Percentiles rank a stretch among this genome's conserved stretches.
Evolutionary conservation across 1,140 invertebrate genomes (phyloP).

Genomic region (Rhizoglyphus robini): DNA sequence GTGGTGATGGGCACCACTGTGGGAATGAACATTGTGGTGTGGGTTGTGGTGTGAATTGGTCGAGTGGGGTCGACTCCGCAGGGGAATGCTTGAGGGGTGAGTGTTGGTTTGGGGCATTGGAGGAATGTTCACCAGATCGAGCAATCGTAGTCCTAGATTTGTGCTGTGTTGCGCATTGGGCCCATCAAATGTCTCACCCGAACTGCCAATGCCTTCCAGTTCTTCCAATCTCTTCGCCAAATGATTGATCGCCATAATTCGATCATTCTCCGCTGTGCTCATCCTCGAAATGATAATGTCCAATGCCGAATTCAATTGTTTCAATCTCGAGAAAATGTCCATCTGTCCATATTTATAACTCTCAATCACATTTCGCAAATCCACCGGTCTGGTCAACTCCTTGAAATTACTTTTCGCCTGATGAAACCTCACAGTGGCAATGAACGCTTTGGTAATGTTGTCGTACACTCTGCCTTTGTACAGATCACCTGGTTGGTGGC

Average conservation of each 20-base stretch:
- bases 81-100: neutral
- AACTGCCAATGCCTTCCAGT: neutral
- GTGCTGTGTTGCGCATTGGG: neutral
- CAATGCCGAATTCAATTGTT: neutral
- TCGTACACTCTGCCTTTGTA: neutral
- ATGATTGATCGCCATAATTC: slow-evolving; percentile 2
- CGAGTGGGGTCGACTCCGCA: neutral
- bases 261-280: slow-evolving; percentile 2
- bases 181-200: neutral
- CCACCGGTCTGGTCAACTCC: neutral
- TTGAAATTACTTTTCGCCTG: slow-evolving; percentile 3
- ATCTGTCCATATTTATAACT: slow-evolving; percentile 15
- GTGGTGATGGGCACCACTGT: neutral
- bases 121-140: neutral
- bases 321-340: slow-evolving; percentile 1
- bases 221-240: neutral
- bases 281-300: neutral
- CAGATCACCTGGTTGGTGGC: neutral
- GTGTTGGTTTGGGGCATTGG: neutral
- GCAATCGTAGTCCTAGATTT: neutral
- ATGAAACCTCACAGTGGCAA: neutral
- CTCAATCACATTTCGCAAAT: slow-evolving; percentile 12
- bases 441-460: slow-evolving; percentile 8
- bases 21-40: neutral
- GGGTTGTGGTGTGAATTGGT: neutral